A percentile compares a stretch with the other conserved stretches of the same genome.
phyloP scores from a whole-genome alignment of 2,113 vertebrate species.

The Dendrocopos noguchii region DNA sequence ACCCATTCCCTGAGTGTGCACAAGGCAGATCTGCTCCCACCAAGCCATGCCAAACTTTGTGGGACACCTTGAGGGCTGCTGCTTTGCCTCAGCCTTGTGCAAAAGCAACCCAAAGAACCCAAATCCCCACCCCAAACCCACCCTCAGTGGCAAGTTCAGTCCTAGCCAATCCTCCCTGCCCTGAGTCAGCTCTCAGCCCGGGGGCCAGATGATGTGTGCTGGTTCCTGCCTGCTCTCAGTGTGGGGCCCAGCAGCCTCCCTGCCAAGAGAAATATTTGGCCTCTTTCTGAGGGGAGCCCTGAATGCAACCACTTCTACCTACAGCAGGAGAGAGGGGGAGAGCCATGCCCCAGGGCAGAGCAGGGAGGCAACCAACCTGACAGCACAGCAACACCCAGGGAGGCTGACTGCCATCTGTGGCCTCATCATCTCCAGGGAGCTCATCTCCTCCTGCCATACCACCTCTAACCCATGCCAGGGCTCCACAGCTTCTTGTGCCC shows the following conservation, averaged over 20 bases:
- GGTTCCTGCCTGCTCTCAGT: not conserved
- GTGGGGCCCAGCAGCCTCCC: not conserved
- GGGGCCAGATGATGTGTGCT: not conserved
- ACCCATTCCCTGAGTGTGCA: not conserved
- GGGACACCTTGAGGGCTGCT: not conserved
- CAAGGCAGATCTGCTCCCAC: not conserved
- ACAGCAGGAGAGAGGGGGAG: not conserved
- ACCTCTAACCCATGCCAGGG: slow-evolving; percentile 2
- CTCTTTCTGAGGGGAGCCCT: slow-evolving; percentile 11
- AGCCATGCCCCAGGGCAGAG: not conserved
- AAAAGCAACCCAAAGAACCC: not conserved
- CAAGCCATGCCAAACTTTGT: not conserved
- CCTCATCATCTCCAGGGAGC: not conserved
- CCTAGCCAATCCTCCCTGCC: not conserved
- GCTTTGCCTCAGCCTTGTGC: not conserved
- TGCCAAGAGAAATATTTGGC: slow-evolving; percentile 40
- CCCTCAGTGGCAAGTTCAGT: not conserved
- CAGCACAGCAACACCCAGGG: slow-evolving; percentile 26
- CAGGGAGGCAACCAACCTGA: slow-evolving; percentile 45
- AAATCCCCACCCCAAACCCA: too few species aligned
- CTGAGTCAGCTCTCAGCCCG: not conserved
- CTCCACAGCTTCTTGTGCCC: not conserved
- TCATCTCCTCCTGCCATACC: slow-evolving; percentile 19
- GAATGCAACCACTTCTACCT: slow-evolving; percentile 23
- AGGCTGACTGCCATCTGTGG: slow-evolving; percentile 39